These are phyloP conservation scores for Pluvialis apricaria DNA, from an alignment of 2,113 vertebrate species.

Conservation along the genomic window DNA sequence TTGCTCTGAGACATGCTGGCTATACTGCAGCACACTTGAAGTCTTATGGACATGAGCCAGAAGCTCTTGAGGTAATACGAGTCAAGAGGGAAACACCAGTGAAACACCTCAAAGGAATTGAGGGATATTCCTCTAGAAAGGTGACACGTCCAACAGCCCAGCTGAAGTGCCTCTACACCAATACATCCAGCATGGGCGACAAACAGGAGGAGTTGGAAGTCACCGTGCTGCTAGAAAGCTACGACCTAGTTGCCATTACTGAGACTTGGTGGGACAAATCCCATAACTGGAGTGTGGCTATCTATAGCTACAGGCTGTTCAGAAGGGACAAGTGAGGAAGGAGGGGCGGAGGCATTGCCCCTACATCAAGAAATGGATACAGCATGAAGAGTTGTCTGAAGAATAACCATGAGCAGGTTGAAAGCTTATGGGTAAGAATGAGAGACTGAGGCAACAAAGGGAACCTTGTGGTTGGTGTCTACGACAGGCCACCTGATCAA, in stretches of 20 bases:
- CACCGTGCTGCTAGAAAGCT: background rate
- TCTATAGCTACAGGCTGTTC: background rate
- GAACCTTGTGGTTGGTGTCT: background rate
- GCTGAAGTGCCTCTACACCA: background rate
- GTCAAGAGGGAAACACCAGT: background rate
- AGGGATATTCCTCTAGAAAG: background rate
- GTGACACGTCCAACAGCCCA: background rate
- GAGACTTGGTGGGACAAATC: background rate
- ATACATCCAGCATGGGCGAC: background rate
- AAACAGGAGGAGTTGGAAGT: background rate
- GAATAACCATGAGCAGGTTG: background rate
- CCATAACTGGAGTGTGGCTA: background rate
- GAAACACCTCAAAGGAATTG: background rate
- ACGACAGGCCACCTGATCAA: background rate
- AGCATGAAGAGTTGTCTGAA: background rate
- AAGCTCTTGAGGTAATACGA: background rate
- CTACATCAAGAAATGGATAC: background rate
- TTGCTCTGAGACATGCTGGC: background rate
- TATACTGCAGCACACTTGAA: background rate
- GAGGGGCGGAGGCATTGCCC: background rate
- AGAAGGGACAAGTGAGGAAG: background rate
- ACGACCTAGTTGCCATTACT: background rate
- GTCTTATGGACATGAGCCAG: background rate
- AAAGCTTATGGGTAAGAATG: background rate
- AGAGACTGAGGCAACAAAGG: background rate